Conservation (phyloP, 2,113 vertebrate species). For the Ictidomys tridecemlineatus region DNA sequence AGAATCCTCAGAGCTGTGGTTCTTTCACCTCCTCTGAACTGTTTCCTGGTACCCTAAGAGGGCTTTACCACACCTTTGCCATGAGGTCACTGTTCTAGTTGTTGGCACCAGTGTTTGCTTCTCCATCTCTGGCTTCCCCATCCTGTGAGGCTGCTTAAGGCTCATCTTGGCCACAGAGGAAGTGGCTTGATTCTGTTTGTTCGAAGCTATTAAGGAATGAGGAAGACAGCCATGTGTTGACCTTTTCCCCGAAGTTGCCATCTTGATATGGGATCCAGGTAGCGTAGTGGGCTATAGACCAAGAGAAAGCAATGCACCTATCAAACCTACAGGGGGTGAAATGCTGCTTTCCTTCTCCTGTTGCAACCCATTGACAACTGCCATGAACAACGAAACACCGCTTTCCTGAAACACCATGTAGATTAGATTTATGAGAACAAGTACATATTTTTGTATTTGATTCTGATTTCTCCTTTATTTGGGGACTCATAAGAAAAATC, state of each 20-base stretch:
- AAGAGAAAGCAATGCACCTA: not conserved
- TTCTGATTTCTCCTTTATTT: conserved; percentile 12
- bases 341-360: not conserved
- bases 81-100: not conserved
- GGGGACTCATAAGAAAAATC: not conserved
- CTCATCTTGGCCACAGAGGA: not conserved
- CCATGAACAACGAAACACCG: not conserved
- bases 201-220: conserved; percentile 24
- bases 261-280: not conserved
- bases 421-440: not conserved
- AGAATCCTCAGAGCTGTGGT: not conserved
- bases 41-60: not conserved
- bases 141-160: not conserved
- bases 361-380: not conserved
- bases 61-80: no score
- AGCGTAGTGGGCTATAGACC: not conserved
- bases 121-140: not conserved
- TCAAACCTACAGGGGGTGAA: not conserved
- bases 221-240: not conserved
- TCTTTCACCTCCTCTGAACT: not conserved
- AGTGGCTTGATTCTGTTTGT: not conserved
- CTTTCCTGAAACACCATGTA: not conserved
- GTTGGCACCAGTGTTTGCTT: not conserved
- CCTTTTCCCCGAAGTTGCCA: not conserved
- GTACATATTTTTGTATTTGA: not conserved